Evolutionary conservation across 2,888 invertebrate species (phyloP).

Genomic region (Polietes domitor): DNA sequence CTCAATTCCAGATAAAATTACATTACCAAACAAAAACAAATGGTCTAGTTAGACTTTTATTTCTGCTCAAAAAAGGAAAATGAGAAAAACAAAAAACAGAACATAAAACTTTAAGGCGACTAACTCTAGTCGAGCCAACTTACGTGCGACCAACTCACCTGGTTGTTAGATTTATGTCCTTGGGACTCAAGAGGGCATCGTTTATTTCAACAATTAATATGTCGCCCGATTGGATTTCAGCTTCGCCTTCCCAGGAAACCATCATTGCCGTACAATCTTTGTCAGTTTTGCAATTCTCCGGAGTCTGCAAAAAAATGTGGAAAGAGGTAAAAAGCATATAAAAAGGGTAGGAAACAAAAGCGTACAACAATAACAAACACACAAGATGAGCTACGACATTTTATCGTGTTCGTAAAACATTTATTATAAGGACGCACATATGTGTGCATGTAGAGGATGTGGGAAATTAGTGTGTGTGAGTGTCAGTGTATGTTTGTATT

Average conservation of each 20-base stretch:
- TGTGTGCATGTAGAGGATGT: neutral
- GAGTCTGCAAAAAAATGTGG: constrained; percentile 72
- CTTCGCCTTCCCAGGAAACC: constrained; percentile 85
- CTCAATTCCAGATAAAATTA: neutral
- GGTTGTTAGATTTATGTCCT: constrained; percentile 72
- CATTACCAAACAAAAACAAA: constrained; percentile 52
- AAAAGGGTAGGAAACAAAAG: constrained; percentile 5
- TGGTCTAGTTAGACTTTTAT: neutral
- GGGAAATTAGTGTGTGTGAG: neutral
- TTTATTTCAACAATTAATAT: constrained; percentile 87
- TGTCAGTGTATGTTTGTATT: neutral
- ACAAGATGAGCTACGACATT: neutral
- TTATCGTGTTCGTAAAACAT: neutral
- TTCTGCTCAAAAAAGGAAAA: neutral
- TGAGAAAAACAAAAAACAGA: neutral
- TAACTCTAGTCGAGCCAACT: too few species aligned
- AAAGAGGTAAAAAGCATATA: neutral
- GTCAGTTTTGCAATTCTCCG: constrained; percentile 79
- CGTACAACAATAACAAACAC: neutral
- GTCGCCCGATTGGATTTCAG: constrained; percentile 88
- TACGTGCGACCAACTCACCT: constrained; percentile 75
- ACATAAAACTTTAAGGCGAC: neutral
- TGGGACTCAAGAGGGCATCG: constrained; percentile 83
- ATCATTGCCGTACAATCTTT: constrained; percentile 83
- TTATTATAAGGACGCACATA: constrained; percentile 11